These are phyloP conservation scores for Drosophila pegasa DNA, from an alignment of 2,888 invertebrate species.

Conservation along the genomic window DNA sequence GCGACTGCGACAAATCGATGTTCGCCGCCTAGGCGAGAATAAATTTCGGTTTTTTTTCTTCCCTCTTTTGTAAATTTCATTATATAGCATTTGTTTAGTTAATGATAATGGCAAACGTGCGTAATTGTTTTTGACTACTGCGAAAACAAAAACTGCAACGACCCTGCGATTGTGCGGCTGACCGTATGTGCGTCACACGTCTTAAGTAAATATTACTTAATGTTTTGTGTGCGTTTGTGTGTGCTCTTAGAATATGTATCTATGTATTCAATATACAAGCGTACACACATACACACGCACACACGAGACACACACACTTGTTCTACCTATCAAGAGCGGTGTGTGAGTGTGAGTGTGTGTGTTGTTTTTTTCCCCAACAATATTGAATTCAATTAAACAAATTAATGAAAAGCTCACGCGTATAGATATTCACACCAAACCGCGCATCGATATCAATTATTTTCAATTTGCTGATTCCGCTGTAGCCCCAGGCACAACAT, in stretches of 20 bases:
- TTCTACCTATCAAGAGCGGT: constrained; percentile 10
- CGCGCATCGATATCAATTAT: constrained; percentile 68
- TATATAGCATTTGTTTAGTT: constrained; percentile 60
- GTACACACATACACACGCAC: constrained; percentile 10
- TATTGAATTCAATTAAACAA: constrained; percentile 74
- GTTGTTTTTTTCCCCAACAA: constrained; percentile 45
- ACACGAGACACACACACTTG: constrained; percentile 17
- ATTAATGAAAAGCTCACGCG: constrained; percentile 51
- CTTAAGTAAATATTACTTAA: constrained; percentile 75
- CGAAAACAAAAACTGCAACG: constrained; percentile 39
- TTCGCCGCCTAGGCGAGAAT: constrained; percentile 50
- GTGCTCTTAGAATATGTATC: constrained; percentile 74
- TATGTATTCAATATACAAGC: constrained; percentile 46
- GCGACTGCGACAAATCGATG: constrained; percentile 57
- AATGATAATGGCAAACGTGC: constrained; percentile 53
- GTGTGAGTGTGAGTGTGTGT: constrained; percentile 41
- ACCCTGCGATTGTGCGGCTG: constrained; percentile 31
- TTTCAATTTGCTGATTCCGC: constrained; percentile 67
- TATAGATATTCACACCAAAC: constrained; percentile 45
- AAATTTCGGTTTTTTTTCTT: constrained; percentile 40
- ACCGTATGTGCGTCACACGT: constrained; percentile 28
- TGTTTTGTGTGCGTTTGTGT: constrained; percentile 68
- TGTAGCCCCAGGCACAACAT: constrained; percentile 31
- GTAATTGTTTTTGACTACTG: constrained; percentile 40
- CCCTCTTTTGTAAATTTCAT: constrained; percentile 44